phyloP scores from a whole-genome alignment of 2,113 vertebrate species.

The Limanda limanda region DNA sequence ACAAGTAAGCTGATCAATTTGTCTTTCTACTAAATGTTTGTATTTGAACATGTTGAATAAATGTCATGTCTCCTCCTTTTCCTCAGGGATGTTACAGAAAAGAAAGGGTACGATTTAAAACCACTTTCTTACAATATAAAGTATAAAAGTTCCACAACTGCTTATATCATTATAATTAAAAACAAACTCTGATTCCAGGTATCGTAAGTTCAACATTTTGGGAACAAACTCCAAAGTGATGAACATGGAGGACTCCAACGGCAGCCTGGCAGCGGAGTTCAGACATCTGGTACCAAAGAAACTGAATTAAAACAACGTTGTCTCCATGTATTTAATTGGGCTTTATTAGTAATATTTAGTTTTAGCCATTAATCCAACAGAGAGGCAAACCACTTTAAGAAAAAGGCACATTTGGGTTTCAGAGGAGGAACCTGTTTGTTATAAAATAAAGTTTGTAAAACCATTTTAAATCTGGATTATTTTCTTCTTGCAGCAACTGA shows the following conservation, averaged over 20 bases:
- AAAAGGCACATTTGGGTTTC: background rate
- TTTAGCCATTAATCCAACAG: too few species aligned
- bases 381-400: too few species aligned
- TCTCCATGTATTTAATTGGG: too few species aligned
- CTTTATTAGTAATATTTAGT: too few species aligned
- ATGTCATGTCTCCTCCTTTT: background rate
- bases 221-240: conserved; percentile 97
- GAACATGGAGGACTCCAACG: conserved; percentile 99
- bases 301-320: too few species aligned
- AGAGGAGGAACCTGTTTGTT: too few species aligned
- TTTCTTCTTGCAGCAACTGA: conserved; percentile 89
- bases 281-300: conserved; percentile 89
- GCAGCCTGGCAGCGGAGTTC: conserved; percentile 95
- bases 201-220: conserved; percentile 97
- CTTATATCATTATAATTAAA: too few species aligned
- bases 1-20: conserved; percentile 87
- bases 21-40: background rate
- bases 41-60: background rate
- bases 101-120: conserved; percentile 88
- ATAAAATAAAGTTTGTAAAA: background rate
- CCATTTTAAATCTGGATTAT: background rate
- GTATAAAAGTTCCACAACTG: too few species aligned
- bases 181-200: conserved; percentile 75
- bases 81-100: conserved; percentile 92
- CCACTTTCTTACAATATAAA: background rate